phyloP scores from a whole-genome alignment of 2,888 invertebrate genomes.

The Prenolepis imparis region DNA sequence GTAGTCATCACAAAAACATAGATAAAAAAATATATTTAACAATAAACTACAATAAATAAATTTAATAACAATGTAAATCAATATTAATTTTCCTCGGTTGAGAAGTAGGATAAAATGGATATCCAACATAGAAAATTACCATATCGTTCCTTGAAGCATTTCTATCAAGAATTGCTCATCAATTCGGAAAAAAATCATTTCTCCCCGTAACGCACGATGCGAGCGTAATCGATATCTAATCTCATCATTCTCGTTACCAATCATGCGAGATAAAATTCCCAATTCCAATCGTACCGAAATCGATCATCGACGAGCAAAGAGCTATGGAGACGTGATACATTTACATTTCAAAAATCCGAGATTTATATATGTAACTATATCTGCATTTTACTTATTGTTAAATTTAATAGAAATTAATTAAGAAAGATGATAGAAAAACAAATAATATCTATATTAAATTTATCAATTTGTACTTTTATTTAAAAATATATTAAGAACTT shows the following conservation, averaged over 20 bases:
- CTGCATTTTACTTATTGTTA: background rate
- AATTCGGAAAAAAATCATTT: slow-evolving; percentile 62
- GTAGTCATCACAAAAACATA: background rate
- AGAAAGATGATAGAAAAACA: background rate
- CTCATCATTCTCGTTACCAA: slow-evolving; percentile 69
- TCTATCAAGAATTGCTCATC: slow-evolving; percentile 51
- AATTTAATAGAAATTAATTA: background rate
- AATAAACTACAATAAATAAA: background rate
- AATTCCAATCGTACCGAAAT: slow-evolving; percentile 57
- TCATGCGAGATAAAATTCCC: slow-evolving; percentile 50
- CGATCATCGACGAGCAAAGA: slow-evolving; percentile 60
- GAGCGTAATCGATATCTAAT: slow-evolving; percentile 73
- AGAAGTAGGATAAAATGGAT: slow-evolving; percentile 11
- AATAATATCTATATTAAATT: background rate
- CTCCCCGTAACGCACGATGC: slow-evolving; percentile 62
- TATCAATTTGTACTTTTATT: background rate
- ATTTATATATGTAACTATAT: background rate
- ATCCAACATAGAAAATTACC: slow-evolving; percentile 43
- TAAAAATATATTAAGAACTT: background rate
- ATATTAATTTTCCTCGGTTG: background rate
- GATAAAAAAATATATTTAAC: background rate
- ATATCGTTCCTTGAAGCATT: slow-evolving; percentile 52
- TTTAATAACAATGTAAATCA: background rate
- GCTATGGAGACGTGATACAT: slow-evolving; percentile 8
- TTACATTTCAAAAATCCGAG: background rate